Conservation (phyloP, 2,113 vertebrate genomes). For the Ageneiosus marmoratus region DNA sequence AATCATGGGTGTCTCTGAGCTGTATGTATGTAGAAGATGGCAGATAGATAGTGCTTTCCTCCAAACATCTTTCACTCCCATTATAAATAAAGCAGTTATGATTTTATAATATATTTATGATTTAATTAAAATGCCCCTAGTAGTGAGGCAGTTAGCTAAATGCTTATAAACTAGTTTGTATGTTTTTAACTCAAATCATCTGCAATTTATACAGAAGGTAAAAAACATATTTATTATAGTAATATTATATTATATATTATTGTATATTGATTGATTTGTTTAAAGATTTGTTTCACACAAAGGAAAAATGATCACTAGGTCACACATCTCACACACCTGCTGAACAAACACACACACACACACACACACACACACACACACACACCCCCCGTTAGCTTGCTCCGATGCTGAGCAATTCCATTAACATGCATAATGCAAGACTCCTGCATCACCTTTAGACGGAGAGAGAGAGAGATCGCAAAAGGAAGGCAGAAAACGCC, state of each 20-base stretch:
- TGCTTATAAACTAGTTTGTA: too few relatives aligned
- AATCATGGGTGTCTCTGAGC: neutral
- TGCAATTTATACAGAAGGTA: too few relatives aligned
- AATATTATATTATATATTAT: neutral
- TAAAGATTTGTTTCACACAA: neutral
- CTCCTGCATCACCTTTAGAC: slow-evolving; percentile 24
- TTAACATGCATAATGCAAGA: slow-evolving; percentile 55
- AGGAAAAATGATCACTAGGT: neutral
- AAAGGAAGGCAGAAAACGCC: slow-evolving; percentile 21
- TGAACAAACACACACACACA: slow-evolving; percentile 12
- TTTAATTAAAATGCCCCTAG: too few relatives aligned
- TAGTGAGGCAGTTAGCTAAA: too few relatives aligned
- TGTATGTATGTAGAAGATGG: neutral
- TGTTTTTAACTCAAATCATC: too few relatives aligned
- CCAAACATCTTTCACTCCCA: too few relatives aligned
- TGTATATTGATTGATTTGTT: too few relatives aligned
- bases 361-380: neutral
- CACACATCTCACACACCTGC: slow-evolving; percentile 6
- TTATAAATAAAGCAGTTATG: too few relatives aligned
- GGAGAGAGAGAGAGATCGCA: neutral
- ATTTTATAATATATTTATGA: too few relatives aligned
- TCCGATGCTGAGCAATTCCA: slow-evolving; percentile 42
- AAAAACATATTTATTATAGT: too few relatives aligned
- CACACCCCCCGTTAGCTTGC: slow-evolving; percentile 2
- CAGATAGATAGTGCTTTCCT: too few relatives aligned